phyloP scores from a whole-genome alignment of 2,888 invertebrate genomes.

The Cryptus armator region DNA sequence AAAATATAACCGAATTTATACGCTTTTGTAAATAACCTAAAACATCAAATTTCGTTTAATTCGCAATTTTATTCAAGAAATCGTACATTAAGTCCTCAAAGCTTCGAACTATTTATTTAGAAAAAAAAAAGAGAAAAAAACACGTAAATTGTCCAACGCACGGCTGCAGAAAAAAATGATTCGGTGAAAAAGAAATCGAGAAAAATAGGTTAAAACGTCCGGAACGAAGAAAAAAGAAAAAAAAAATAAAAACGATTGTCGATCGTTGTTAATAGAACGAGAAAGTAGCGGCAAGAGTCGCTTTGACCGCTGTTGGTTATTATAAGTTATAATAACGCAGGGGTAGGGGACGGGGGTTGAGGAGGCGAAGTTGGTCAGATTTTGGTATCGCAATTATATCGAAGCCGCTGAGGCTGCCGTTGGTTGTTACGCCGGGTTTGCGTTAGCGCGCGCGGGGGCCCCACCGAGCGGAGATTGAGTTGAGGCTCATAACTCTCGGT shows the following conservation, averaged over 20 bases:
- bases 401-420: constrained; percentile 55
- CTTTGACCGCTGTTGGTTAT: neutral
- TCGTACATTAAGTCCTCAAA: too few relatives aligned
- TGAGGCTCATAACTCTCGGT: constrained; percentile 79
- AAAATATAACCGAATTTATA: too few relatives aligned
- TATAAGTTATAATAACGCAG: constrained; percentile 25
- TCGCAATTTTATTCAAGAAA: too few relatives aligned
- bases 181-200: too few relatives aligned
- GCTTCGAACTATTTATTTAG: too few relatives aligned
- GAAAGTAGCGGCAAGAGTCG: neutral
- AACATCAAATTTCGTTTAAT: too few relatives aligned
- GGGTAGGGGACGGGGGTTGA: neutral
- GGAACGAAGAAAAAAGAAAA: too few relatives aligned
- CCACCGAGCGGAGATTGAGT: constrained; percentile 78
- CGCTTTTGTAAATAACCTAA: too few relatives aligned
- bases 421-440: neutral
- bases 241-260: neutral
- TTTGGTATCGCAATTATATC: constrained; percentile 78
- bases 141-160: too few relatives aligned
- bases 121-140: too few relatives aligned
- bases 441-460: neutral
- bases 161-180: too few relatives aligned
- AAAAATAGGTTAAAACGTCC: too few relatives aligned
- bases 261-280: neutral
- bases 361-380: constrained; percentile 63